A percentile compares a stretch with the other conserved stretches of the same genome.
Conservation (phyloP, 1,140 invertebrate species). For the Pararge aegeria region DNA sequence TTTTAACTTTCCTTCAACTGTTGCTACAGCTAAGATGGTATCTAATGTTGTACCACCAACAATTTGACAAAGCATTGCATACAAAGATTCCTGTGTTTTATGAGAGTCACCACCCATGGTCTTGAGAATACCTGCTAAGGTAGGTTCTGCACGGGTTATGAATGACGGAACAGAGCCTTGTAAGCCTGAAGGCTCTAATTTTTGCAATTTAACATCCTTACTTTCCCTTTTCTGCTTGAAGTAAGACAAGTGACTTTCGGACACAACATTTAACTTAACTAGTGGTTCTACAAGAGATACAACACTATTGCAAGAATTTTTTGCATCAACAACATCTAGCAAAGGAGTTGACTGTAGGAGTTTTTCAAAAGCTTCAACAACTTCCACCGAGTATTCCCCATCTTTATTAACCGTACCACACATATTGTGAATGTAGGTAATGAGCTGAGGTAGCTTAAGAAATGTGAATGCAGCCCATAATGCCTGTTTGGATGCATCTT, state of each 20-base stretch:
- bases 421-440: conserved; percentile 84
- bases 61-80: conserved; percentile 80
- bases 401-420: conserved; percentile 80
- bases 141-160: conserved; percentile 92
- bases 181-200: conserved; percentile 82
- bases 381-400: conserved; percentile 85
- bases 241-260: conserved; percentile 87
- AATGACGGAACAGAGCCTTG: conserved; percentile 86
- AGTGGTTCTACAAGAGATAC: conserved; percentile 91
- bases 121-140: conserved; percentile 92
- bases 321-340: conserved; percentile 93
- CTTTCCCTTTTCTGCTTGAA: conserved; percentile 85
- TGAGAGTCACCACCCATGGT: conserved; percentile 92
- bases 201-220: conserved; percentile 80
- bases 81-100: conserved; percentile 90
- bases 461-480: conserved; percentile 97
- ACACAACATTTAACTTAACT: conserved; percentile 88
- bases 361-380: conserved; percentile 90
- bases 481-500: conserved; percentile 86
- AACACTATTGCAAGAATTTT: conserved; percentile 92
- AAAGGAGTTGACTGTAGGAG: conserved; percentile 90
- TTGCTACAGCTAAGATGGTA: conserved; percentile 93
- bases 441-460: conserved; percentile 91
- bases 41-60: conserved; percentile 88
- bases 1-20: conserved; percentile 93